These are phyloP conservation scores for Ophion slaviceki DNA, from an alignment of 2,888 invertebrate species.

Conservation along the genomic window DNA sequence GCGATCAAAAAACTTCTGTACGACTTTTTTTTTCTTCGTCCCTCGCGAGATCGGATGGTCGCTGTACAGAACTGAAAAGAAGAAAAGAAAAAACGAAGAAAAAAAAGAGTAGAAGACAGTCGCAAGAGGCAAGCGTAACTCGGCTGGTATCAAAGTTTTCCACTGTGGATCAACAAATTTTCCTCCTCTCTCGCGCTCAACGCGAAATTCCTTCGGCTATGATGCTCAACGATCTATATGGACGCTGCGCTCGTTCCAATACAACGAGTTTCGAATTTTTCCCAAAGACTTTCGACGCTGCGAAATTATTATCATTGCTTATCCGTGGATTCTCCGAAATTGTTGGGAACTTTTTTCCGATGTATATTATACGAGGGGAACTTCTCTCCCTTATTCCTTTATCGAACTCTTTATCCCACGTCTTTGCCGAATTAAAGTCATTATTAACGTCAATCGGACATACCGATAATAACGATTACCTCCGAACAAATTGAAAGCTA, in stretches of 20 bases:
- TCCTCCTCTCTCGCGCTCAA: conserved; percentile 11
- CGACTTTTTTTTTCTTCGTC: conserved; percentile 41
- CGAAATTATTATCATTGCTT: conserved; percentile 49
- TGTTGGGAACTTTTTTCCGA: conserved; percentile 28
- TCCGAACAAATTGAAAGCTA: background rate
- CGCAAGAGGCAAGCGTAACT: conserved; percentile 36
- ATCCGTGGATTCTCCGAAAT: conserved; percentile 14
- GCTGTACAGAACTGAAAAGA: background rate
- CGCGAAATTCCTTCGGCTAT: conserved; percentile 40
- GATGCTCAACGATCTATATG: conserved; percentile 34
- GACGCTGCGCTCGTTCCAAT: conserved; percentile 13
- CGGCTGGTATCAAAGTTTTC: conserved; percentile 39
- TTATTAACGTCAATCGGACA: background rate
- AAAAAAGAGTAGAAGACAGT: conserved; percentile 14
- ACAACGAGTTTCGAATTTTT: conserved; percentile 34
- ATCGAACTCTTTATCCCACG: background rate
- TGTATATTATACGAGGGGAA: conserved; percentile 9
- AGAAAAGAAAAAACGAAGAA: background rate
- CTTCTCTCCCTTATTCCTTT: background rate
- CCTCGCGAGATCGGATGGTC: conserved; percentile 21
- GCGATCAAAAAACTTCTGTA: conserved; percentile 61
- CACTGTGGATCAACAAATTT: conserved; percentile 54
- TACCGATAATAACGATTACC: background rate
- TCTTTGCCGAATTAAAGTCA: background rate
- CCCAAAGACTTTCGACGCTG: conserved; percentile 15